A percentile compares a stretch with the other conserved stretches of the same genome.
phyloP scores from a whole-genome alignment of 2,888 invertebrate species.

The Eumerus sabulonum region DNA sequence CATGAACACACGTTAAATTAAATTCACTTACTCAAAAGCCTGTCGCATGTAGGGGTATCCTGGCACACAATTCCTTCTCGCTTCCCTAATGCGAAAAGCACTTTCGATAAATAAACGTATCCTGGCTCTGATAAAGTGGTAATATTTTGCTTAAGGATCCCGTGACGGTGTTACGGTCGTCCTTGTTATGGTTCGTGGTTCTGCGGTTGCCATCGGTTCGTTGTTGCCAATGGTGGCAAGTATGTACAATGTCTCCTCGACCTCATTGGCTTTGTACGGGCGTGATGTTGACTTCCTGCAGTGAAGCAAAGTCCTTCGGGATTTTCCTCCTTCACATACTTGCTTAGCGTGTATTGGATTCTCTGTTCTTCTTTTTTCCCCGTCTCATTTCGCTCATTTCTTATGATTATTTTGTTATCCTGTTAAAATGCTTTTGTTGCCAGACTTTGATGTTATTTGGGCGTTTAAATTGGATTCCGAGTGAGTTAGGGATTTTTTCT shows the following conservation, averaged over 20 bases:
- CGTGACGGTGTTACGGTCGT: slow-evolving; percentile 28
- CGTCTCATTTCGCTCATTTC: slow-evolving; percentile 21
- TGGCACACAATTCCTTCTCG: too few relatives aligned
- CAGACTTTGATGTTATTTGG: slow-evolving; percentile 53
- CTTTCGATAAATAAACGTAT: slow-evolving; percentile 67
- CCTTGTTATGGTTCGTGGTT: slow-evolving; percentile 34
- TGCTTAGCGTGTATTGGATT: not conserved
- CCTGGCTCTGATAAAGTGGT: slow-evolving; percentile 66
- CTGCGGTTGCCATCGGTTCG: slow-evolving; percentile 29
- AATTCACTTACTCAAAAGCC: slow-evolving; percentile 59
- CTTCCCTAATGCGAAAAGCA: slow-evolving; percentile 63
- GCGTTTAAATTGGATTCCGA: slow-evolving; percentile 54
- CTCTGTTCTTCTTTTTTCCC: too few relatives aligned
- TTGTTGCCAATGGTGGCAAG: too few relatives aligned
- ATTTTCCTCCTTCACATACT: slow-evolving; percentile 7
- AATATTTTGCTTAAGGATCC: slow-evolving; percentile 56
- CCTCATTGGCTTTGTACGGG: slow-evolving; percentile 11
- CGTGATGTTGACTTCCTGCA: slow-evolving; percentile 51
- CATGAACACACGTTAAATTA: slow-evolving; percentile 62
- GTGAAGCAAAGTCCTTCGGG: slow-evolving; percentile 47
- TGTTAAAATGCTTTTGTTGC: slow-evolving; percentile 48
- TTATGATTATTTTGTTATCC: slow-evolving; percentile 50
- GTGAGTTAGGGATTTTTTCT: slow-evolving; percentile 32
- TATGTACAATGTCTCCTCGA: not conserved
- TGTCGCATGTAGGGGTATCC: too few relatives aligned